Evolutionary conservation across 2,888 invertebrate species (phyloP), one percentile per base, ranked within the genome.

Genomic region (Erebia palarica): DNA sequence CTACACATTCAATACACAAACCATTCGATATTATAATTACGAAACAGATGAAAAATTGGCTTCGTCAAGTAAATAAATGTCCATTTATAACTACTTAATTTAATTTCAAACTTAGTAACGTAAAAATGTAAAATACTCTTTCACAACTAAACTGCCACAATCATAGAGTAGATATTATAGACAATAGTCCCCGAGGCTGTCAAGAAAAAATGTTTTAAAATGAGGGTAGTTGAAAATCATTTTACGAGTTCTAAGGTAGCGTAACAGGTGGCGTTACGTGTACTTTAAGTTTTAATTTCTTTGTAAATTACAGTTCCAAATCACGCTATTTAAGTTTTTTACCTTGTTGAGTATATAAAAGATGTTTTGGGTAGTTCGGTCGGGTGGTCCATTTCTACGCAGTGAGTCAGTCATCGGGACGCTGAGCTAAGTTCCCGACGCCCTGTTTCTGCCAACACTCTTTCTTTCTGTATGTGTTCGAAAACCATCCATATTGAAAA

Each of bases 371-470:
- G 0, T n/a, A 2, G 4, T 1, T 0, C 1, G 0, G 3, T 21
- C 57, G 76, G 82, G 91, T 90, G 91, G 84, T 90, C 87, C 74
- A 49, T 73, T 84, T 89, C 92, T 91, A 91, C 90, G 75, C 87
- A 90, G 92, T 86, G 81, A 85, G 81, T 84, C 87, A 88, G 91
- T 79, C 49, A 76, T 79, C 78, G 81, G 81, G 85, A 90, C 84
- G 87, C 91, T 90, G 89, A 86, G 81, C 75, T 0, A 70, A 77
- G 9, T 84, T 88, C 82, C 78, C 82, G 81, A 80, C 86, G 77
- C 80, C 77, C 79, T 80, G 80, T 84, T 83, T 73, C 77, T 85
- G 63, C 76, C 79, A 91, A 89, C 88, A 88, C 90, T 84, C 72
- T 77, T 73, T 75, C 82, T 82, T 78, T 79, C 87, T 85, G 71